phyloP scores from a whole-genome alignment of 2,888 invertebrate genomes.

The Marasmarcha lunaedactyla region DNA sequence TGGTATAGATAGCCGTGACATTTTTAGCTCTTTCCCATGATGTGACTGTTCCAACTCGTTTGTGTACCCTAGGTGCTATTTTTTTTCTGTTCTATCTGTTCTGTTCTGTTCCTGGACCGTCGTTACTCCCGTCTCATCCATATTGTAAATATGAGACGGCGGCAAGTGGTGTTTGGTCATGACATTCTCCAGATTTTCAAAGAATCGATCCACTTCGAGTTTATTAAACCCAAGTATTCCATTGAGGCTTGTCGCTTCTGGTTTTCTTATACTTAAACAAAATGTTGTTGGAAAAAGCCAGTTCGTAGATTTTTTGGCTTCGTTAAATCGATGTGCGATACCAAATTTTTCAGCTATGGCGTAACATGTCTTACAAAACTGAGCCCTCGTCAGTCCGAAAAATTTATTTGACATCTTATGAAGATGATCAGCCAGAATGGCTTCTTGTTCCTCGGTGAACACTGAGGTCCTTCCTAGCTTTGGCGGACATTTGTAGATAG shows the following conservation, averaged over 20 bases:
- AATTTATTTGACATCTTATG: neutral
- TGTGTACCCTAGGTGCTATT: conserved; percentile 13
- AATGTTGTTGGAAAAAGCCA: conserved; percentile 16
- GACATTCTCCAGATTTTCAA: conserved; percentile 14
- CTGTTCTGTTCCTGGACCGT: conserved; percentile 14
- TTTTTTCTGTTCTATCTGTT: conserved; percentile 13
- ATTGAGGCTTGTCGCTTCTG: conserved; percentile 14
- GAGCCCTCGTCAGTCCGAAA: neutral
- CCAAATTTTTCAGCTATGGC: conserved; percentile 15
- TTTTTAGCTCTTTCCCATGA: conserved; percentile 16
- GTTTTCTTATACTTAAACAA: conserved; percentile 18
- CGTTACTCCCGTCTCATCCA: conserved; percentile 15
- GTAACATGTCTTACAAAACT: conserved; percentile 13
- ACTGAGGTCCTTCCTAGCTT: no score
- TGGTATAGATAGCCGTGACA: conserved; percentile 14
- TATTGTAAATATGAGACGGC: conserved; percentile 11
- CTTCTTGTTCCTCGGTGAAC: no score
- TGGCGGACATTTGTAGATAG: no score
- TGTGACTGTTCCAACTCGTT: conserved; percentile 13
- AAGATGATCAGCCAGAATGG: no score
- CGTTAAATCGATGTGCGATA: conserved; percentile 15
- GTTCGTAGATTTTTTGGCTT: conserved; percentile 14
- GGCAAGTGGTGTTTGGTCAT: conserved; percentile 10
- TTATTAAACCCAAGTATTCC: conserved; percentile 15
- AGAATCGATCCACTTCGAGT: conserved; percentile 13